A percentile compares a stretch with the other conserved stretches of the same genome.
Conservation (phyloP, 2,797 vertebrate species). For the Leptodactylus fallax region DNA sequence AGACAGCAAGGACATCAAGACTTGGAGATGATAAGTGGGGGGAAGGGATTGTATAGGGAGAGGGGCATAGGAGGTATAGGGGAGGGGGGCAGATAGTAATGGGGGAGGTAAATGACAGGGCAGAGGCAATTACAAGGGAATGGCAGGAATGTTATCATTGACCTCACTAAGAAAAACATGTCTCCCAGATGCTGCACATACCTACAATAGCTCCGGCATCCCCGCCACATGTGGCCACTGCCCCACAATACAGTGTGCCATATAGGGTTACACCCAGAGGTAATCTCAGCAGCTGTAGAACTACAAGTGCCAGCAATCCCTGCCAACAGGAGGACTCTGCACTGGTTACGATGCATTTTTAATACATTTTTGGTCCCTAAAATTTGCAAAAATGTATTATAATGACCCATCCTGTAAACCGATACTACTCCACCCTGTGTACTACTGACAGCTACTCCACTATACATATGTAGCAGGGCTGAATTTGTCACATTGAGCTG, state of each 20-base stretch:
- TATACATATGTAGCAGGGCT: too few species aligned
- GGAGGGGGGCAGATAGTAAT: neutral
- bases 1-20: neutral
- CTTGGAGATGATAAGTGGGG: too few species aligned
- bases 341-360: too few species aligned
- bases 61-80: neutral
- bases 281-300: too few species aligned
- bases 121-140: neutral
- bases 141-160: constrained; percentile 27
- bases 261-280: too few species aligned
- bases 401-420: neutral
- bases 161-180: constrained; percentile 7
- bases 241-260: too few species aligned
- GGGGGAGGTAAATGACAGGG: neutral
- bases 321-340: too few species aligned
- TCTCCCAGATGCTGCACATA: constrained; percentile 22
- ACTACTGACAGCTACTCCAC: too few species aligned
- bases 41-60: neutral
- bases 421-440: neutral
- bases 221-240: too few species aligned
- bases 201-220: constrained; percentile 1
- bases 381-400: neutral
- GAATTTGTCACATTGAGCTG: too few species aligned
- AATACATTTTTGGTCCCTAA: too few species aligned
- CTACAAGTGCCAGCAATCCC: too few species aligned